Evolutionary conservation across 2,797 vertebrate genomes (phyloP).

Genomic region (Ctenosaura bakeri): DNA sequence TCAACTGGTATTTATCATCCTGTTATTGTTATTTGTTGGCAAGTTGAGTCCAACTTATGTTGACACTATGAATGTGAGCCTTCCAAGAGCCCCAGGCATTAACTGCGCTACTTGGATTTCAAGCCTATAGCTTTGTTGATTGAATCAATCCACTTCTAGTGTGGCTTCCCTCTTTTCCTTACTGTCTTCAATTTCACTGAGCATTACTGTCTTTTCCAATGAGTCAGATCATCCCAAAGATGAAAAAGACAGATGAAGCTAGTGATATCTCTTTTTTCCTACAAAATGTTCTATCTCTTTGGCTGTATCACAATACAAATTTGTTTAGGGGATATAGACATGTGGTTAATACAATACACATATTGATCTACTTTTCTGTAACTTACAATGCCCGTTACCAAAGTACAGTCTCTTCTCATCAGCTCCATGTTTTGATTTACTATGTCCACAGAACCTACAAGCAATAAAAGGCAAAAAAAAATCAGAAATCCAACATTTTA

Average conservation of each 20-base stretch:
- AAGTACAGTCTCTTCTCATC: conserved; percentile 97
- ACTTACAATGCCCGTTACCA: conserved; percentile 97
- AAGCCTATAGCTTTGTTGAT: too few species aligned
- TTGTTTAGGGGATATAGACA: conserved; percentile 33
- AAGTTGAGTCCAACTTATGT: too few species aligned
- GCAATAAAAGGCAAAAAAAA: conserved; percentile 61
- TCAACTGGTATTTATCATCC: too few species aligned
- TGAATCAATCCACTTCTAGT: too few species aligned
- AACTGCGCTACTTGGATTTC: too few species aligned
- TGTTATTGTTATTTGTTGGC: too few species aligned
- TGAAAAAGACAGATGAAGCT: conserved; percentile 62
- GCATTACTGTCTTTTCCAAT: too few species aligned
- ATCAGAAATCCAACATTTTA: conserved; percentile 53
- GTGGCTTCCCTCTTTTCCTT: too few species aligned
- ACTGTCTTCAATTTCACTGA: too few species aligned
- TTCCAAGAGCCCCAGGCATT: too few species aligned
- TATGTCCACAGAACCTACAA: conserved; percentile 94
- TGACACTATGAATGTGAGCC: too few species aligned
- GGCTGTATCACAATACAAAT: conserved; percentile 48
- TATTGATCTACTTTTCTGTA: conserved; percentile 37
- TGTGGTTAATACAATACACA: conserved; percentile 38
- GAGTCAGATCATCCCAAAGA: too few species aligned
- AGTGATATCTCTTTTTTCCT: conserved; percentile 51
- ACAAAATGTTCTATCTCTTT: conserved; percentile 46
- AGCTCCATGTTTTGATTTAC: conserved; percentile 92